Percentiles rank a stretch among this genome's conserved stretches.
Conservation (phyloP, 53 echinoderm and acorn worm genomes). For the Henricia sp. region DNA sequence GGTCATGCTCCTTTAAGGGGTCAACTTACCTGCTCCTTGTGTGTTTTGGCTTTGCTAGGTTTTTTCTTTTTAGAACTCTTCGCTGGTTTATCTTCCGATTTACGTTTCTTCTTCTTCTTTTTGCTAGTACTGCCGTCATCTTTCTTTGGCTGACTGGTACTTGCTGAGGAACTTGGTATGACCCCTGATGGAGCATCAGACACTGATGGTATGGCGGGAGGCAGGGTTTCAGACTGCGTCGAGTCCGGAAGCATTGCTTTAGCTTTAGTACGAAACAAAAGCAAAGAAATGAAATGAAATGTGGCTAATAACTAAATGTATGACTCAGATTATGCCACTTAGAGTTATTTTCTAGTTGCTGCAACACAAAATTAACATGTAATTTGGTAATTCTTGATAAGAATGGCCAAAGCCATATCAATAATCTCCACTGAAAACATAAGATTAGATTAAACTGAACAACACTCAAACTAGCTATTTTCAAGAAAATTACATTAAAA, state of each 20-base stretch:
- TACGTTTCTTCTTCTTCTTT: constrained; percentile 59
- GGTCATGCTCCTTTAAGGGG: no score
- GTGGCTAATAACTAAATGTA: no score
- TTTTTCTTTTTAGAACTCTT: constrained; percentile 69
- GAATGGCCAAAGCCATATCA: no score
- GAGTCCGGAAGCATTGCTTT: constrained; percentile 71
- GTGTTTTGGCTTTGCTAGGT: constrained; percentile 40
- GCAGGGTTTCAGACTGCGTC: constrained; percentile 57
- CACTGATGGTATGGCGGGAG: not conserved
- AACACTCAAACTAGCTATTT: no score
- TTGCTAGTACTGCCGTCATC: constrained; percentile 52
- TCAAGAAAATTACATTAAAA: no score
- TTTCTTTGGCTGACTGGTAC: constrained; percentile 22
- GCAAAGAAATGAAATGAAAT: no score
- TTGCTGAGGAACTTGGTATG: not conserved
- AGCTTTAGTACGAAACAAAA: not conserved
- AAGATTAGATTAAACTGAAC: no score
- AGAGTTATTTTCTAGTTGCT: no score
- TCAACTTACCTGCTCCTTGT: constrained; percentile 76
- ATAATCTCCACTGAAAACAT: no score
- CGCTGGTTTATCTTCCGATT: constrained; percentile 36
- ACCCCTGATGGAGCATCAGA: not conserved
- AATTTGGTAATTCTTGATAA: no score
- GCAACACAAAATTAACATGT: no score
- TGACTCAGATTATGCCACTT: no score